These are phyloP conservation scores for Lochmaea capreae DNA, from an alignment of 2,888 invertebrate species.

Conservation along the genomic window DNA sequence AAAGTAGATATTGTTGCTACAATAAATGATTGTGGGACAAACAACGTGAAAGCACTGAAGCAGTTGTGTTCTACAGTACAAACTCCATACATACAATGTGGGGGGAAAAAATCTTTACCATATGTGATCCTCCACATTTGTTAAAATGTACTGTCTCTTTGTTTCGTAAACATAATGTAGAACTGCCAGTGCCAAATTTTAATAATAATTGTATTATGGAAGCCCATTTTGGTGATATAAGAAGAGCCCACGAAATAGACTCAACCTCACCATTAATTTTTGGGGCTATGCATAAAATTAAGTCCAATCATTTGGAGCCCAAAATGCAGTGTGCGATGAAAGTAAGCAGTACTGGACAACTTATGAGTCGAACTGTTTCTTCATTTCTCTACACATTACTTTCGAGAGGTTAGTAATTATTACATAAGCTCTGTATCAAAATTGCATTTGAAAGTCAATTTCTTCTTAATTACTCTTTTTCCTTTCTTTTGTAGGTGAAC, in stretches of 20 bases:
- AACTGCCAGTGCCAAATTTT: slow-evolving; percentile 12
- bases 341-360: background rate
- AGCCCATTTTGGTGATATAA: slow-evolving; percentile 18
- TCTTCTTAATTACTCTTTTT: too few relatives aligned
- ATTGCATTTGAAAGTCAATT: too few relatives aligned
- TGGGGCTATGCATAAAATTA: slow-evolving; percentile 23
- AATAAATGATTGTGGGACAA: slow-evolving; percentile 23
- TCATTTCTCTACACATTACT: slow-evolving; percentile 23
- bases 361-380: slow-evolving; percentile 16
- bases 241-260: slow-evolving; percentile 17
- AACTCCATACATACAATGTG: slow-evolving; percentile 15
- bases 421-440: background rate
- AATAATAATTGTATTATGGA: slow-evolving; percentile 4
- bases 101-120: slow-evolving; percentile 8
- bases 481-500: background rate
- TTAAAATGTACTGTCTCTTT: slow-evolving; percentile 13
- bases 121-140: background rate
- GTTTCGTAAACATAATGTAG: slow-evolving; percentile 11
- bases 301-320: slow-evolving; percentile 5
- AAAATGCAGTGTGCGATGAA: background rate
- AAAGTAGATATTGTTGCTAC: slow-evolving; percentile 13
- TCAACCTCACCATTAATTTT: slow-evolving; percentile 13
- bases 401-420: slow-evolving; percentile 15
- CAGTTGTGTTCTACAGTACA: slow-evolving; percentile 14
- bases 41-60: slow-evolving; percentile 26